Base-by-base conservation (phyloP, 2,888 invertebrate species). In the Eulithis prunata region DNA sequence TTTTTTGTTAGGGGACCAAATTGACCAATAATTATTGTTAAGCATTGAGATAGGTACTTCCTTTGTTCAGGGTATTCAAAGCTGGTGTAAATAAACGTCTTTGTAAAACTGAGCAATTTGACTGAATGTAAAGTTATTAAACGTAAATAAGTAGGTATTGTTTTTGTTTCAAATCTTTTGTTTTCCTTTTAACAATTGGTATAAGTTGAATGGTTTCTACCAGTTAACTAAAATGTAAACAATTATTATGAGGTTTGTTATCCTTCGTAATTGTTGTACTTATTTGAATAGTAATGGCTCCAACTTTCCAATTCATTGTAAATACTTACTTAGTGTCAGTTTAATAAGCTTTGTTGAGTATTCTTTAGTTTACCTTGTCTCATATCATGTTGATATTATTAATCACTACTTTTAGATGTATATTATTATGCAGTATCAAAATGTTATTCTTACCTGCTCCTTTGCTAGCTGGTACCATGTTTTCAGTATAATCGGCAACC, bases 401-500 rank as follows among this genome's bases (percentile, higher is more conserved):
- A 65, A 68, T 65, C 45, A 62, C 13, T 7, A 54, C 32, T 12
- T 55, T 43, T 1, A 54, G 10, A 51, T 59, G 51, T 43, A 46
- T 3, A 28, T 36, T 61, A 13, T 21, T 21, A 21, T 21, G 21
- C 21, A 21, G 52, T 13, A 56, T 46, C 3, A 52, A 56, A 5
- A 57, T n/a, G 45, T 66, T 61, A 32, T 66, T 63, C 75, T 94
- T 94, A 98, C 98, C 97, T 99, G 97, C 84, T 97, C 94, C 88
- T 95, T 96, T 59, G 98, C 98, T 82, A 98, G 94, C 88, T 97
- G 97, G 88, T 98, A 98, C 99, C 99, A 99, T 69, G 99, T 99
- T 91, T 97, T 96, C 86, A 98, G 94, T 81, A 99, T 97, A 72
- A 98, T 95, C 62, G 96, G 96, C 81, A 99, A 89, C 78, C 99